Conservation (phyloP, 1,140 invertebrate species). For the Papilio aristodemus region DNA sequence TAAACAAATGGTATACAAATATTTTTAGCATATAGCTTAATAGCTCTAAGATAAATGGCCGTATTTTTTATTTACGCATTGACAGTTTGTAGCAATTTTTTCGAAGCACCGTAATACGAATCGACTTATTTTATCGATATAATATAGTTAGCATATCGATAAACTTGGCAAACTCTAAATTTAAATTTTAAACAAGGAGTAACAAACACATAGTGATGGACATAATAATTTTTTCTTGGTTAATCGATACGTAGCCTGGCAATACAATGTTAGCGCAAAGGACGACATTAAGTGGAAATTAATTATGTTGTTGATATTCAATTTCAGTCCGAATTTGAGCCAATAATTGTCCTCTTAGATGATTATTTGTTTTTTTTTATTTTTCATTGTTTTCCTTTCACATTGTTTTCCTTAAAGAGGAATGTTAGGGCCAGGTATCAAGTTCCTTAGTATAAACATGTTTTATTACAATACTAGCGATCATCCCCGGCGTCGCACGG, state of each 20-base stretch:
- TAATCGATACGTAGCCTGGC: too few species aligned
- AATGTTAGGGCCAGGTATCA: neutral
- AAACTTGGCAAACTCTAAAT: too few species aligned
- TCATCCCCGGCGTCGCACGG: too few species aligned
- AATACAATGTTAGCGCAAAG: too few species aligned
- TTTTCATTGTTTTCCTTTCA: neutral
- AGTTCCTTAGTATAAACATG: neutral
- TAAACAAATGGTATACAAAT: too few species aligned
- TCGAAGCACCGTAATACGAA: neutral
- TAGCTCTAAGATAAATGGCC: too few species aligned
- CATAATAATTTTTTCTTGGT: too few species aligned
- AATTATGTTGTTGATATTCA: neutral
- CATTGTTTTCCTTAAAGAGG: too few species aligned
- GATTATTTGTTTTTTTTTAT: neutral
- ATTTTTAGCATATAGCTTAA: too few species aligned
- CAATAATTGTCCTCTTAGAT: neutral
- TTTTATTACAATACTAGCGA: neutral
- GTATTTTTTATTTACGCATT: neutral
- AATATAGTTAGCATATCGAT: too few species aligned
- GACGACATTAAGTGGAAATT: neutral
- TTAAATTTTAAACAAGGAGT: too few species aligned
- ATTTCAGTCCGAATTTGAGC: slow-evolving; percentile 10
- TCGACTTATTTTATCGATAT: neutral
- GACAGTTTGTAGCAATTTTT: neutral
- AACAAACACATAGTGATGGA: too few species aligned